phyloP scores from a whole-genome alignment of 2,797 vertebrate species.

The Bradypodion pumilum region DNA sequence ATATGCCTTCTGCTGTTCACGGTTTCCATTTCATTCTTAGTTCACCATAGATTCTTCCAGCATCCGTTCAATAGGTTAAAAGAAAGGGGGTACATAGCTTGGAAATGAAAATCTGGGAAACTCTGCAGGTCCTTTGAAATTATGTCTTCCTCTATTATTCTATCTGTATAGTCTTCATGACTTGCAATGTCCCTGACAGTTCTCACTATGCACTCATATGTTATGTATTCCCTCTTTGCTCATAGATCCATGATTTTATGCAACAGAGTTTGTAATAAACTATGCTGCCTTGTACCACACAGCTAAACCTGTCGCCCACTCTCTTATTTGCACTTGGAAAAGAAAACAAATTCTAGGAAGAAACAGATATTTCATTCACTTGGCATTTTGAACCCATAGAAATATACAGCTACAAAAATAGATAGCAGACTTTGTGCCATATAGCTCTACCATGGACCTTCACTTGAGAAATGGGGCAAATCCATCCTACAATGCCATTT shows the following conservation, averaged over 20 bases:
- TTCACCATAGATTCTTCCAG: background rate
- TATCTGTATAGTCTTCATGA: background rate
- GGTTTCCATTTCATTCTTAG: background rate
- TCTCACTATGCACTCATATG: slow-evolving; percentile 1
- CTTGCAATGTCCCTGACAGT: background rate
- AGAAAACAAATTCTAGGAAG: slow-evolving; percentile 17
- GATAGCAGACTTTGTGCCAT: background rate
- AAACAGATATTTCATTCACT: slow-evolving; percentile 4
- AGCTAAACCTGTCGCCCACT: slow-evolving; percentile 1
- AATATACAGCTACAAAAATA: background rate
- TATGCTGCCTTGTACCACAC: background rate
- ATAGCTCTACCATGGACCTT: background rate
- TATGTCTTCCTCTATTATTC: slow-evolving; percentile 20
- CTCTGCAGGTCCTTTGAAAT: background rate
- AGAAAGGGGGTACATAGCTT: background rate
- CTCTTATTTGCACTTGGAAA: slow-evolving; percentile 10
- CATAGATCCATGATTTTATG: background rate
- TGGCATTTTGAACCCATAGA: background rate
- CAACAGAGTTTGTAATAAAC: slow-evolving; percentile 8
- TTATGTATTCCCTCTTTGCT: background rate
- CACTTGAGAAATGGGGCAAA: background rate
- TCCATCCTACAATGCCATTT: background rate
- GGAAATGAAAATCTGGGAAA: slow-evolving; percentile 4
- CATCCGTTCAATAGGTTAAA: slow-evolving; percentile 12
- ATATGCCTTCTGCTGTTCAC: background rate